phyloP scores from a whole-genome alignment of 2,888 invertebrate genomes.

The Oscheius sp. region DNA sequence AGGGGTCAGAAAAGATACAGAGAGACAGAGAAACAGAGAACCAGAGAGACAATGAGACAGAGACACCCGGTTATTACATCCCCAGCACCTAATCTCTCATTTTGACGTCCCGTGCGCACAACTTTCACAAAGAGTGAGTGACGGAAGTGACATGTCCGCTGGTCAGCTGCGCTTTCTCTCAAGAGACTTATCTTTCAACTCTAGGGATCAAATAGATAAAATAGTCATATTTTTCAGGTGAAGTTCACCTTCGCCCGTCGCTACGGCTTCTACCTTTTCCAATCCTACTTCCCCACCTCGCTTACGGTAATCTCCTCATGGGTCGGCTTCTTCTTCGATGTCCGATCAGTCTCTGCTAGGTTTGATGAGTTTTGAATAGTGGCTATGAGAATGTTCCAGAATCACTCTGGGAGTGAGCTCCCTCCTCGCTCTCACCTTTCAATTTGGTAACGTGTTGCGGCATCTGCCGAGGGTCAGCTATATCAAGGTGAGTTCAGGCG shows the following conservation, averaged over 20 bases:
- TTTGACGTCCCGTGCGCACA: no score
- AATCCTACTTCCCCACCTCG: constrained; percentile 73
- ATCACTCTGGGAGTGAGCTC: constrained; percentile 73
- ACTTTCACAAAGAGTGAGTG: no score
- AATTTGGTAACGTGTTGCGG: constrained; percentile 73
- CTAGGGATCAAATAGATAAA: no score
- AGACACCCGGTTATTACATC: no score
- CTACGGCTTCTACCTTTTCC: constrained; percentile 74
- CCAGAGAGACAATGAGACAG: no score
- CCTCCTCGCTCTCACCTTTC: constrained; percentile 73
- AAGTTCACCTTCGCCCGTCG: constrained; percentile 73
- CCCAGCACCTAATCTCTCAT: no score
- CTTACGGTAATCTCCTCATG: constrained; percentile 71
- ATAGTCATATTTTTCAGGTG: constrained; percentile 54
- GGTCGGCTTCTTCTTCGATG: constrained; percentile 74
- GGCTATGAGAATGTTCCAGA: constrained; percentile 43
- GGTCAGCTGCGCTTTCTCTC: no score
- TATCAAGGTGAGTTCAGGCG: constrained; percentile 61
- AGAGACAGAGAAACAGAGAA: no score
- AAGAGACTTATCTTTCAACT: no score
- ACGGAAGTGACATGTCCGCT: no score
- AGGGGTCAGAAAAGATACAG: no score
- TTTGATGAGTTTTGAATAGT: constrained; percentile 28
- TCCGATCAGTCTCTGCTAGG: constrained; percentile 72
- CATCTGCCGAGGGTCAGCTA: constrained; percentile 73